phyloP scores from a whole-genome alignment of 2,888 invertebrate genomes.

The Spisula solida region DNA sequence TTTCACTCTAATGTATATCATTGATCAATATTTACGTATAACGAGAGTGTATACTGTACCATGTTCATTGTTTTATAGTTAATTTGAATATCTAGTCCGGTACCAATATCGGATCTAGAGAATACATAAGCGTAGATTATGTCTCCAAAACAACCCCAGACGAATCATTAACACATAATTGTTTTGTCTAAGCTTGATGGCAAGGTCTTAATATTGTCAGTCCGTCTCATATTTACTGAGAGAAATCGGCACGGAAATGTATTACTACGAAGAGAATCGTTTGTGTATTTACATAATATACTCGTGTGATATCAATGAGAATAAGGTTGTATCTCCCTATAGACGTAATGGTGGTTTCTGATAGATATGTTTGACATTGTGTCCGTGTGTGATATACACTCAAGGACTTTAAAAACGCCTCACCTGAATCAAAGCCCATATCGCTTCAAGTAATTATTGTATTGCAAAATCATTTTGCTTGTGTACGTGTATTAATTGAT shows the following conservation, averaged over 20 bases:
- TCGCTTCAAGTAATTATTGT: too few species aligned
- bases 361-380: not conserved
- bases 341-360: too few species aligned
- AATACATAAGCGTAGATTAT: not conserved
- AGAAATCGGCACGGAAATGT: not conserved
- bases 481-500: too few species aligned
- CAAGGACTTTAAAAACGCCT: too few species aligned
- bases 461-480: too few species aligned
- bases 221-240: not conserved
- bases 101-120: not conserved
- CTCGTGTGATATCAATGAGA: too few species aligned
- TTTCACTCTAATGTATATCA: too few species aligned
- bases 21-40: too few species aligned
- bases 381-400: not conserved
- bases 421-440: too few species aligned
- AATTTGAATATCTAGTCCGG: not conserved
- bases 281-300: too few species aligned
- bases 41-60: too few species aligned
- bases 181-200: not conserved
- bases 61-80: not conserved
- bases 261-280: not conserved
- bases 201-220: not conserved
- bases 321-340: too few species aligned
- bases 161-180: constrained; percentile 2
- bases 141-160: not conserved